These are phyloP conservation scores for Mirza zaza DNA, from an alignment of 2,113 vertebrate genomes.

Conservation along the genomic window DNA sequence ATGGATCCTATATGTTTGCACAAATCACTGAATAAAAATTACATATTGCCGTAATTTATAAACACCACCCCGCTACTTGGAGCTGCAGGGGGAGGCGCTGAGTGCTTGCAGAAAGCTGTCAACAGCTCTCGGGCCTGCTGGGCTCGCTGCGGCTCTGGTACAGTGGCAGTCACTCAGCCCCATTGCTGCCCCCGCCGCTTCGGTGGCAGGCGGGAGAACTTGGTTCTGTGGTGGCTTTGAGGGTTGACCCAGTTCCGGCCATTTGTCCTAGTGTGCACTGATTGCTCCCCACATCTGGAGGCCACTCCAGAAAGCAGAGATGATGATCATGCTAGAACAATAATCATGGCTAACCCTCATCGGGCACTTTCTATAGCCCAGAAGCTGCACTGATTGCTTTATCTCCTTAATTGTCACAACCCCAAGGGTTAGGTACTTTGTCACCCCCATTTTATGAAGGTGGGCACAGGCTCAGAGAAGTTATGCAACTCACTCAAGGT, in stretches of 20 bases:
- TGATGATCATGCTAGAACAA: neutral
- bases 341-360: neutral
- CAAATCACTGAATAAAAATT: conserved; percentile 17
- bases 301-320: neutral
- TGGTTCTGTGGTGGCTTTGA: neutral
- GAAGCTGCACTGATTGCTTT: neutral
- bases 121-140: neutral
- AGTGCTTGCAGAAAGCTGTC: neutral
- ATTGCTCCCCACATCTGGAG: neutral
- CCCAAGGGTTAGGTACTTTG: neutral
- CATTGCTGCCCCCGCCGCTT: no score
- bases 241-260: neutral
- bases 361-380: neutral
- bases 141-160: neutral
- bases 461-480: neutral
- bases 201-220: neutral
- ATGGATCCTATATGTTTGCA: neutral
- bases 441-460: neutral
- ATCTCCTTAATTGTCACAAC: neutral
- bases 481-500: neutral
- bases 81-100: neutral
- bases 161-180: neutral
- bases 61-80: neutral
- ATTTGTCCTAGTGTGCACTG: neutral
- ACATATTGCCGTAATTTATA: neutral